Conservation (phyloP, 2,113 vertebrate species). For the Crotalus helleri region DNA sequence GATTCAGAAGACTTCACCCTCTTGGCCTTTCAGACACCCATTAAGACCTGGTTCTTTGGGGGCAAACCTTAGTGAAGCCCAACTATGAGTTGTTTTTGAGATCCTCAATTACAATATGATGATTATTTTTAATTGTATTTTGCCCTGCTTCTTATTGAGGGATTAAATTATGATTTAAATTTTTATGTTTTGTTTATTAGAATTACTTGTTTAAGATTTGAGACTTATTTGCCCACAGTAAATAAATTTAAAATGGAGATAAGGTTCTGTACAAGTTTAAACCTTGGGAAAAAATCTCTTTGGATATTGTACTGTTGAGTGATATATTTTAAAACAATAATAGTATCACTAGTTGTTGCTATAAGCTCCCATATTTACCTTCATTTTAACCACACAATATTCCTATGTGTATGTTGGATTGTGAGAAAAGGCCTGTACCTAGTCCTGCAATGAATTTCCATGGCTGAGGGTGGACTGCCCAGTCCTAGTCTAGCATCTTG, state of each 20-base stretch:
- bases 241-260: background rate
- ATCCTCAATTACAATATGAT: background rate
- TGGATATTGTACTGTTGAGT: background rate
- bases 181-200: background rate
- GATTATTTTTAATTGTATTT: background rate
- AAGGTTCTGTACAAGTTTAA: background rate
- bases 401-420: background rate
- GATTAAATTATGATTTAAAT: background rate
- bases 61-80: background rate
- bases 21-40: background rate
- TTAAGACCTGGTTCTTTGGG: background rate
- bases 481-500: background rate
- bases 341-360: background rate
- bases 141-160: background rate
- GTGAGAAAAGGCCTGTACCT: background rate
- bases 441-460: background rate
- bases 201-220: background rate
- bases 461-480: background rate
- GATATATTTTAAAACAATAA: background rate
- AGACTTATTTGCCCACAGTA: background rate
- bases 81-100: background rate
- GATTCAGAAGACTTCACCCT: background rate
- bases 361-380: background rate
- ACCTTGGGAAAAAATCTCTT: background rate
- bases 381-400: background rate